Evolutionary conservation across 1,140 invertebrate genomes (phyloP).

Genomic region (Diorhabda elongata): DNA sequence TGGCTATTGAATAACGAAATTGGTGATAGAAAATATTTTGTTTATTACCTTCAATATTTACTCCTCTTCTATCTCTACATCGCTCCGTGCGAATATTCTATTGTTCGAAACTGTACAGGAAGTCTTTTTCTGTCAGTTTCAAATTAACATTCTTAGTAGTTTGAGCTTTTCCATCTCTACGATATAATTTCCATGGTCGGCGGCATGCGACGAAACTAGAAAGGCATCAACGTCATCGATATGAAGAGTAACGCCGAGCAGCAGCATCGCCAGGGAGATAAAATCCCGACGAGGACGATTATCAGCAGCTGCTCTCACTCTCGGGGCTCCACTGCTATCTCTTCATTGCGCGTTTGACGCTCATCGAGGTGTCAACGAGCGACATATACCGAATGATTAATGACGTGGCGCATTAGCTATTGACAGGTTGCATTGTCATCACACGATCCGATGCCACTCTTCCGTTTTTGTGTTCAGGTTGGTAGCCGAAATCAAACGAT

Average conservation of each 20-base stretch:
- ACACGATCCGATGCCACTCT: background rate
- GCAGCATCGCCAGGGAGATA: background rate
- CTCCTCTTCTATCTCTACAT: too few relatives aligned
- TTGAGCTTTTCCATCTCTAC: too few relatives aligned
- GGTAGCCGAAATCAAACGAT: background rate
- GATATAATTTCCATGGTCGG: too few relatives aligned
- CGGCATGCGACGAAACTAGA: background rate
- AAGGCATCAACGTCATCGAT: background rate
- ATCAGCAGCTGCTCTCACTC: conserved; percentile 27
- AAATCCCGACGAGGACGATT: conserved; percentile 18
- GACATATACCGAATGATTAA: conserved; percentile 26
- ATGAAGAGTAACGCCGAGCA: background rate
- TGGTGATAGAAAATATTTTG: too few relatives aligned
- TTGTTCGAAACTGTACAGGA: too few relatives aligned
- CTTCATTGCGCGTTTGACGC: conserved; percentile 15
- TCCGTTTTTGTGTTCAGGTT: background rate
- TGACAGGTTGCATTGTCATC: conserved; percentile 33
- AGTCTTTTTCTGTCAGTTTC: too few relatives aligned
- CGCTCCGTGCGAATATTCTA: too few relatives aligned
- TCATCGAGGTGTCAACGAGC: conserved; percentile 26
- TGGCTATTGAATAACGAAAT: too few relatives aligned
- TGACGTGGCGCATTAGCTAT: conserved; percentile 32
- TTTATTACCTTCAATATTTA: too few relatives aligned
- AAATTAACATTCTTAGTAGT: too few relatives aligned
- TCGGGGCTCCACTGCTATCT: conserved; percentile 23